phyloP scores from a whole-genome alignment of 2,888 invertebrate species.

The Ecdyonurus torrentis region DNA sequence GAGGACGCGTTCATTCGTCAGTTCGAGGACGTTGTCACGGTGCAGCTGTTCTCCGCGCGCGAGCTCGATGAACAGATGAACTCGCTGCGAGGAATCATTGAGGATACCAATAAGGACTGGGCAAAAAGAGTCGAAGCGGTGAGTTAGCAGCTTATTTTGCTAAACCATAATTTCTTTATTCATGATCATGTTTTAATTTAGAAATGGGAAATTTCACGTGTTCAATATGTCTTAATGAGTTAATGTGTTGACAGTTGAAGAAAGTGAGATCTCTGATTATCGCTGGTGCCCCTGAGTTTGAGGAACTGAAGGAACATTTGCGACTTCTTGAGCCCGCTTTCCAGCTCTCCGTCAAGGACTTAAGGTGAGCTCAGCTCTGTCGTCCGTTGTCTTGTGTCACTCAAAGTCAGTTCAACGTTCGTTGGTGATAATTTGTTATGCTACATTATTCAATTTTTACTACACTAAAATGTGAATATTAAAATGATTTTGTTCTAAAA shows the following conservation, averaged over 20 bases:
- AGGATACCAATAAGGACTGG: conserved; percentile 79
- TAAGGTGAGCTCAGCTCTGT: conserved; percentile 41
- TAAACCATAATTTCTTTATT: conserved; percentile 7
- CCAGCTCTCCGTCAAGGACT: conserved; percentile 65
- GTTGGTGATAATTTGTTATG: too few relatives aligned
- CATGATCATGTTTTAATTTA: conserved; percentile 8
- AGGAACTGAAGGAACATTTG: conserved; percentile 55
- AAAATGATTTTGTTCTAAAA: too few relatives aligned
- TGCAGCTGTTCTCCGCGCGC: conserved; percentile 65
- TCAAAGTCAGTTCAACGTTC: too few relatives aligned
- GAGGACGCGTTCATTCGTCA: conserved; percentile 72
- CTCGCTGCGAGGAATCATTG: conserved; percentile 52
- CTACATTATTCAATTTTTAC: too few relatives aligned
- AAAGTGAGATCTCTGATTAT: conserved; percentile 67
- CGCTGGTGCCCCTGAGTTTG: conserved; percentile 59
- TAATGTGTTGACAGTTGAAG: conserved; percentile 48
- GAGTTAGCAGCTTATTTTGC: conserved; percentile 22
- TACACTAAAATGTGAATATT: too few relatives aligned
- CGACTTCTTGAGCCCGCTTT: conserved; percentile 67
- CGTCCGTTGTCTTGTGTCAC: too few relatives aligned
- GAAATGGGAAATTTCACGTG: not conserved
- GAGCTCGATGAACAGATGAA: conserved; percentile 72
- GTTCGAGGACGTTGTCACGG: conserved; percentile 67
- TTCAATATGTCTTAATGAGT: too few relatives aligned
- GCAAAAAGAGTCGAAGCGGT: conserved; percentile 86